Conservation (phyloP, 2,888 invertebrate species). For the Timema cristinae region DNA sequence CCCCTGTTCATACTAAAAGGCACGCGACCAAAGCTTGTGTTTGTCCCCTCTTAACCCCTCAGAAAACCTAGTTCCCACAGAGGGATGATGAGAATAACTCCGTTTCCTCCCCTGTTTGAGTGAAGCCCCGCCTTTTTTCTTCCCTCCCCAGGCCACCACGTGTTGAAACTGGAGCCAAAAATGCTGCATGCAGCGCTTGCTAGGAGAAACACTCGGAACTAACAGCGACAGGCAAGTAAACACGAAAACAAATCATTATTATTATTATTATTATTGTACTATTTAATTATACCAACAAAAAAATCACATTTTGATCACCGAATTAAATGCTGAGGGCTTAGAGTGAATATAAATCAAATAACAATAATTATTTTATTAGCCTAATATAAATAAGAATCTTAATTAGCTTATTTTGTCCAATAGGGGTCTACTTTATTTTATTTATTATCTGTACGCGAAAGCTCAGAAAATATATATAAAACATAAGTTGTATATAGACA, state of each 20-base stretch:
- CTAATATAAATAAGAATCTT: no score
- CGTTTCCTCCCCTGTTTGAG: conserved; percentile 27
- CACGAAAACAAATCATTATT: background rate
- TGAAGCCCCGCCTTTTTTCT: conserved; percentile 3
- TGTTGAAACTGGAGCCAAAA: conserved; percentile 2
- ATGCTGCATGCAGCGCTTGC: conserved; percentile 27
- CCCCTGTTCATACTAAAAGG: conserved; percentile 31
- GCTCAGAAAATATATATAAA: no score
- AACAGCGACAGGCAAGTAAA: conserved; percentile 16
- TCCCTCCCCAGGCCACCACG: conserved; percentile 7
- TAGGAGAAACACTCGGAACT: conserved; percentile 21
- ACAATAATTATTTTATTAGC: background rate
- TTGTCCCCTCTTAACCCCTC: conserved; percentile 8
- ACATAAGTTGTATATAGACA: no score
- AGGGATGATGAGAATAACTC: background rate
- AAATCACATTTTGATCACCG: background rate
- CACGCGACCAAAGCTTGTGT: conserved; percentile 29
- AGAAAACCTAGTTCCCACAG: background rate
- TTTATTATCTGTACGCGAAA: no score
- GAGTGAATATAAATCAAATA: background rate
- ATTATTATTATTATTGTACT: no score
- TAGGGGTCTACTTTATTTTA: no score
- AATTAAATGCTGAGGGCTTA: background rate
- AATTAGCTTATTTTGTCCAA: no score
- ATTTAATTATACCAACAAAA: background rate